Evolutionary conservation across 2,797 vertebrate genomes (phyloP), one percentile per base, ranked within the genome.

Genomic region (Leuciscus waleckii): DNA sequence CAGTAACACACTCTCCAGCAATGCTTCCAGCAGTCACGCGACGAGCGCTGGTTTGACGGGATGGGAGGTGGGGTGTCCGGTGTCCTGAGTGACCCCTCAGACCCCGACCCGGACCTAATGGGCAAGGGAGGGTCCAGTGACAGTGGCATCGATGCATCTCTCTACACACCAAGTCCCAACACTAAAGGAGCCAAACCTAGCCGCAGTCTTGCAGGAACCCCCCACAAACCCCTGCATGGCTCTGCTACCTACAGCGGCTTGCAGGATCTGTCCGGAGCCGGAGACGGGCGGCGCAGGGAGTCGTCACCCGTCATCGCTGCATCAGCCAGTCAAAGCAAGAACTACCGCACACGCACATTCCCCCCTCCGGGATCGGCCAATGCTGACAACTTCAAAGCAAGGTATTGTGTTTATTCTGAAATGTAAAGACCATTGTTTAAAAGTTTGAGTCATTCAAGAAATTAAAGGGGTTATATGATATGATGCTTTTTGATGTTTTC

Each of bases 1-100:
- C 95, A 99, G 97, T 83, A 98, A 97, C 91, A 99, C 97, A 0
- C 94, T 98, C 49, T 98, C 98, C 91, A 99, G 98, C 65, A 98
- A 96, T 4, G 96, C 97, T 0, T 98, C 97, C 92, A 98, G 97
- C 93, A 93, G 93, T 92, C 97, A 98, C 93, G 97, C 0, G 97
- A 98, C 0, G 98, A 98, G 78, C 96, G 97, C 77, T 98, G 97
- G 97, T 97, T 97, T 0, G 97, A 98, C 43, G 91, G 93, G 0
- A 92, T 94, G 0, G 85, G 93, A 54, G 92, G 90, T 10, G 79
- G 85, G 26, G 79, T 65, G 16, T 88, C 87, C 0, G 87, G 90
- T 6, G 82, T 86, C 85, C 89, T 91, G 0, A 75, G 87, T 1
- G 96, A 98, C 82, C 91, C 94, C 0, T 82, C 90, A 0, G 97